A percentile compares a stretch with the other conserved stretches of the same genome.
phyloP scores from a whole-genome alignment of 1,140 invertebrate genomes.

The Saccostrea echinata region DNA sequence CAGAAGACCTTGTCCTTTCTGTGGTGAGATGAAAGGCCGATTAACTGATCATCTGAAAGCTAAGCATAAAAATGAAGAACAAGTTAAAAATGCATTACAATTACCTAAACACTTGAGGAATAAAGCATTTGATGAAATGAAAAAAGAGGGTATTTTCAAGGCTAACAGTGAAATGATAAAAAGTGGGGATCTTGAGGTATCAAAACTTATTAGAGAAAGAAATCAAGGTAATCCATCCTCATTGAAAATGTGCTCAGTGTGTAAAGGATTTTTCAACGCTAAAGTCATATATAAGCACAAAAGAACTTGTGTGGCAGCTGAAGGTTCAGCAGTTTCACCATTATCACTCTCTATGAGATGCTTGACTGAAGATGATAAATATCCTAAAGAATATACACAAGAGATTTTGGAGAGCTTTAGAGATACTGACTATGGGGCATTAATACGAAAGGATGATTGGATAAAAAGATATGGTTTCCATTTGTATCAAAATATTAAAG shows the following conservation, averaged over 20 bases:
- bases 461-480: constrained; percentile 30
- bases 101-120: constrained; percentile 15
- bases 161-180: constrained; percentile 36
- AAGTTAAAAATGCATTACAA: constrained; percentile 20
- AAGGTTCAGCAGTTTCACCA: not conserved
- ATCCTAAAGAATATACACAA: not conserved
- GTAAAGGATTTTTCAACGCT: constrained; percentile 37
- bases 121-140: constrained; percentile 28
- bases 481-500: constrained; percentile 9
- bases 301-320: constrained; percentile 2
- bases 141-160: constrained; percentile 42
- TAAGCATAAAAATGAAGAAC: constrained; percentile 42
- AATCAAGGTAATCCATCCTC: not conserved
- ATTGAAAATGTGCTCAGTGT: constrained; percentile 37
- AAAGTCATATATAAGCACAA: constrained; percentile 37
- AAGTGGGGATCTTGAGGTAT: not conserved
- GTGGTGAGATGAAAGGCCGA: not conserved
- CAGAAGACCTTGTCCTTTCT: too few relatives aligned
- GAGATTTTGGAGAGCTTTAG: constrained; percentile 37
- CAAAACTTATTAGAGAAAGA: not conserved
- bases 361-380: not conserved
- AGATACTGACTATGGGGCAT: constrained; percentile 2
- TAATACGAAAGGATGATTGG: constrained; percentile 3
- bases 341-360: not conserved
- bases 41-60: constrained; percentile 18